Conservation (phyloP, 2,797 vertebrate species). For the Dendrocincla tyrannina region DNA sequence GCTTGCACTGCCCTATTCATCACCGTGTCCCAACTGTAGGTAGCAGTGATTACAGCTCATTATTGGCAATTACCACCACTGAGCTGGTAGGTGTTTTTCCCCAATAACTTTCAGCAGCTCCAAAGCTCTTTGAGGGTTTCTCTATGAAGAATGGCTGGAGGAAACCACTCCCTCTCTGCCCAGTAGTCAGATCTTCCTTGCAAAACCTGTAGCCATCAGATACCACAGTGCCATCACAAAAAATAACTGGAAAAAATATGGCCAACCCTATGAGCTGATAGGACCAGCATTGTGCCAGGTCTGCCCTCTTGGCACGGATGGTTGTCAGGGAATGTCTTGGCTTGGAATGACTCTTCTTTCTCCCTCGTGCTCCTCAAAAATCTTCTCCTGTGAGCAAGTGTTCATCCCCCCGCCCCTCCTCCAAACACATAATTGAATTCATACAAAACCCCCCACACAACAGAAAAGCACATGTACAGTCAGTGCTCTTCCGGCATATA, state of each 20-base stretch:
- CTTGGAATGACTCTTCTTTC: neutral
- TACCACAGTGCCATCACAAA: fast-evolving
- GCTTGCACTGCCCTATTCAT: slow-evolving; percentile 31
- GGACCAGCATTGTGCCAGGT: fast-evolving
- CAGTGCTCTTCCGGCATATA: neutral
- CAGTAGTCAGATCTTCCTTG: neutral
- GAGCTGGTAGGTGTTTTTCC: neutral
- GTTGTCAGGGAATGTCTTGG: neutral
- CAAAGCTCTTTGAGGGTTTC: neutral
- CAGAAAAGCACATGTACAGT: neutral
- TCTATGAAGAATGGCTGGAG: neutral
- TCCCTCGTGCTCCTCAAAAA: neutral
- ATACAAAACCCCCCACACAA: neutral
- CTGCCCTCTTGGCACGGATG: neutral
- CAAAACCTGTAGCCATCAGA: neutral
- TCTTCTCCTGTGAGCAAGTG: neutral
- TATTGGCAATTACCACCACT: neutral
- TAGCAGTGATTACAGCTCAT: slow-evolving; percentile 52
- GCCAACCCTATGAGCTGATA: fast-evolving
- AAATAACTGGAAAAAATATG: neutral
- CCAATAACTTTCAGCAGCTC: neutral
- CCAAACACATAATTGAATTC: neutral
- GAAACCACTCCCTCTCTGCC: neutral
- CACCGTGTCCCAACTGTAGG: slow-evolving; percentile 9
- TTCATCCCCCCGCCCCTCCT: neutral